Base-by-base conservation (phyloP, 2,888 invertebrate species). In the Temnothorax unifasciatus region DNA sequence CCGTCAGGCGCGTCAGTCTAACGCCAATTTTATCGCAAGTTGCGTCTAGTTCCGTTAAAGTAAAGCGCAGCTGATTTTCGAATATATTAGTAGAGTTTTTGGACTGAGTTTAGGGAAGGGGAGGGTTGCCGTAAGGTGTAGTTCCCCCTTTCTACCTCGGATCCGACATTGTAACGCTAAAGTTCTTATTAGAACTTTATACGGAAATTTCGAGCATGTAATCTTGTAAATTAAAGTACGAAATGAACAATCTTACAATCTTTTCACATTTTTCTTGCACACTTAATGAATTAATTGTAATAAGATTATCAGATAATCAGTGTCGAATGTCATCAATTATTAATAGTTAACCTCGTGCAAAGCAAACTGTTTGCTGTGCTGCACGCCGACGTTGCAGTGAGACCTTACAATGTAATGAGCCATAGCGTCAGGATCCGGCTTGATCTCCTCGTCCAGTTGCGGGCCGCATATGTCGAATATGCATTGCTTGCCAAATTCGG, bases 401-500 rank as follows among this genome's bases (percentile, higher is more conserved):
- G 93, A 97, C 96, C 91, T 96, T 95, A 85, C 95, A 92, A 92
- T 90, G 93, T 97, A 97, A 90, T 96, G 96, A 86, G 96, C 96
- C 79, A 96, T 95, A 52, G 97, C 94, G 87, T 96, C 96, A 1
- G 96, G 96, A 87, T 94, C 89, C 21, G 95, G 95, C 34, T 74
- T 63, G 47, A 95, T 90, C 74, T 94, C 92, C 61, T 93, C 92
- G 82, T 94, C 88, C 21, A 93, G 52, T 0, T 83, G 90, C n/a
- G 94, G 91, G 34, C 97, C 97, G 91, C 96, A 96, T 90, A 97
- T 97, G 86, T 96, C 96, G 92, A 98, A 97, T 66, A 96, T 94
- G 74, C 96, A 96, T 91, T 97, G 97, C 88, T 96, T 96, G 0
- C 98, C 98, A 93, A 97, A 98, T 86, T 97, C 96, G 88, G 96